Percentiles rank a stretch among this genome's conserved stretches.
Conservation (phyloP, 2,888 invertebrate genomes). For the Nebria salina region DNA sequence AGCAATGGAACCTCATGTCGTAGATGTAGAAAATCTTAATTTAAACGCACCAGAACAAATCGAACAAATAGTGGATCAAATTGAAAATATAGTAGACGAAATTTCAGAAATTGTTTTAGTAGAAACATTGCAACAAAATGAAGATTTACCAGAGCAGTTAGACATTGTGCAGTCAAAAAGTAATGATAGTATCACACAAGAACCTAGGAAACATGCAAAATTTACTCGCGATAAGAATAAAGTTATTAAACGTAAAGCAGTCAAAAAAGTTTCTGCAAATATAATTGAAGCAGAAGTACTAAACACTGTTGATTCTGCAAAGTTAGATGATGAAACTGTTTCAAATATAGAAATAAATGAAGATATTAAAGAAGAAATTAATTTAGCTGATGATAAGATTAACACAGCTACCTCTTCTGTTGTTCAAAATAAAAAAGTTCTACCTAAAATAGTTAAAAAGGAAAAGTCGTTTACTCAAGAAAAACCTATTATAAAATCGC, state of each 20-base stretch:
- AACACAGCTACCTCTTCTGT: not conserved
- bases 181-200: constrained; percentile 19
- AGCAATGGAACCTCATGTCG: not conserved
- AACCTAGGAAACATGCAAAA: constrained; percentile 23
- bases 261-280: constrained; percentile 10
- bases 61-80: not conserved
- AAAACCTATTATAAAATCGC: not conserved
- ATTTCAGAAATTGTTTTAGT: constrained; percentile 4
- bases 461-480: not conserved
- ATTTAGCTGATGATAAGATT: not conserved
- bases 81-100: not conserved
- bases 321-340: not conserved
- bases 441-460: not conserved
- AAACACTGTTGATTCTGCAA: too few relatives aligned
- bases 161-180: constrained; percentile 26
- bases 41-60: not conserved
- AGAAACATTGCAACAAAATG: not conserved
- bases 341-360: not conserved
- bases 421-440: not conserved
- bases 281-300: not conserved
- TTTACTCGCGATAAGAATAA: constrained; percentile 37
- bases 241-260: constrained; percentile 34
- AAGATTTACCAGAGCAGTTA: constrained; percentile 2
- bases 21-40: not conserved
- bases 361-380: not conserved